Evolutionary conservation across 2,113 vertebrate species (phyloP).

Genomic region (Cynoglossus semilaevis): DNA sequence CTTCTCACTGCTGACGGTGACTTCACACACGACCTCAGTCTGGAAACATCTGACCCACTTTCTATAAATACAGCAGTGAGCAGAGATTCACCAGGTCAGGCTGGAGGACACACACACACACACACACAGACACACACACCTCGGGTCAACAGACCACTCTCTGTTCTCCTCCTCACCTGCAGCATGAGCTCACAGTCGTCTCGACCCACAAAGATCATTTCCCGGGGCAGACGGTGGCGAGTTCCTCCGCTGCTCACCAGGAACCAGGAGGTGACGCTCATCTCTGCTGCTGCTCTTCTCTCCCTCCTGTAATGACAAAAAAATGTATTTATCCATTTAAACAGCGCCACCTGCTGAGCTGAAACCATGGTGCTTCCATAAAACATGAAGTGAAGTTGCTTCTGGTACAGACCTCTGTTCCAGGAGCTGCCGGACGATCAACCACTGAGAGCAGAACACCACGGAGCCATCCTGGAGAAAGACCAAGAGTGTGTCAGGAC

Average conservation of each 20-base stretch:
- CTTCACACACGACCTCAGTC: conserved; percentile 62
- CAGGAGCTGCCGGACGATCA: conserved; percentile 67
- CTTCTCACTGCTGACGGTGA: conserved; percentile 18
- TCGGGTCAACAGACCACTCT: too few relatives aligned
- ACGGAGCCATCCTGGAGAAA: conserved; percentile 86
- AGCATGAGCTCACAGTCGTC: conserved; percentile 99
- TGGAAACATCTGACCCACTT: conserved; percentile 74
- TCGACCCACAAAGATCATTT: conserved; percentile 99
- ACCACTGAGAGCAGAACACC: conserved; percentile 69
- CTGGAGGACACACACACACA: not conserved
- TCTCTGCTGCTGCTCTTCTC: conserved; percentile 74
- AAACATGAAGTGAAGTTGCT: too few relatives aligned
- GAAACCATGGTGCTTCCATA: not conserved
- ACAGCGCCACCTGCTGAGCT: not conserved
- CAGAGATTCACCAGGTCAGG: conserved; percentile 31
- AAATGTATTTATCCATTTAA: not conserved
- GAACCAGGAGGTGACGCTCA: conserved; percentile 99
- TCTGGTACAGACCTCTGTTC: conserved; percentile 58
- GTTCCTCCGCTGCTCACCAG: conserved; percentile 98
- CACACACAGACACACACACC: conserved; percentile 9
- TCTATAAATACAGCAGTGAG: conserved; percentile 73
- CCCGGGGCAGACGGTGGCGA: conserved; percentile 93
- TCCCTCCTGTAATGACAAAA: conserved; percentile 24
- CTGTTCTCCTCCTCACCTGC: conserved; percentile 81
- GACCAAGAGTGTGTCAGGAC: not conserved